These are phyloP conservation scores for Psophia crepitans DNA, from an alignment of 2,113 vertebrate genomes.

Conservation along the genomic window DNA sequence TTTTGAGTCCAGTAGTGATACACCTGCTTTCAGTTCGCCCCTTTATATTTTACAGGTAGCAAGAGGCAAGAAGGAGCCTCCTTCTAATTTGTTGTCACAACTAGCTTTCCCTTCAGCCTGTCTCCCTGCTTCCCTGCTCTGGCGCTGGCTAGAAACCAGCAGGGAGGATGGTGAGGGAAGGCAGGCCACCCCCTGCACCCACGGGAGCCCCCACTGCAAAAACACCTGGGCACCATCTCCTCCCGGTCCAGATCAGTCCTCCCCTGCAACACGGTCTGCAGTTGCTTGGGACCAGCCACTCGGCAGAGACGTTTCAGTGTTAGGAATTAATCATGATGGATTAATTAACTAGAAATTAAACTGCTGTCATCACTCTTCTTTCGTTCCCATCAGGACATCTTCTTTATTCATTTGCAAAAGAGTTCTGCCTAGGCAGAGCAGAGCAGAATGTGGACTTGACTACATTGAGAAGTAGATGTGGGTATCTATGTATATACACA, in stretches of 20 bases:
- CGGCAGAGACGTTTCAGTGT: background rate
- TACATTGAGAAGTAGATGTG: background rate
- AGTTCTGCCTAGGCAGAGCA: background rate
- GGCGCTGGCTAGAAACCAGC: background rate
- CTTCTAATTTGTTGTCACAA: background rate
- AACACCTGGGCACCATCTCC: background rate
- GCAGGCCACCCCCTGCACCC: too few species aligned
- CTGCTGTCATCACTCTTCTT: background rate
- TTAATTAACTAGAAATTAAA: background rate
- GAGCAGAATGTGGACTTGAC: background rate
- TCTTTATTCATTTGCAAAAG: background rate
- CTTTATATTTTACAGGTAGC: background rate
- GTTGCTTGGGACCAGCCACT: background rate
- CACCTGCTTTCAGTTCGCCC: background rate
- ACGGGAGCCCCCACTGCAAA: background rate
- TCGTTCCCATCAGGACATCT: background rate
- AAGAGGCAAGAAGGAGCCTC: background rate
- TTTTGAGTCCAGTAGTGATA: background rate
- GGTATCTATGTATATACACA: background rate
- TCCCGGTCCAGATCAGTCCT: background rate
- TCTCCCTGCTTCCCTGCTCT: background rate
- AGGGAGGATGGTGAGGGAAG: accelerated
- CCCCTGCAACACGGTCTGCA: background rate
- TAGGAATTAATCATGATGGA: background rate
- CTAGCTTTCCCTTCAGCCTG: background rate